A percentile compares a stretch with the other conserved stretches of the same genome.
Evolutionary conservation across 2,113 vertebrate genomes (phyloP).

Genomic region (rat (Rattus norvegicus)): GRCr8 NC_086031.1:13285001-13285500

Average conservation of each 20-base stretch:
- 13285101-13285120: neutral
- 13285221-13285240: neutral
- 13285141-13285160: neutral
- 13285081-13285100: neutral
- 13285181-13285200: neutral
- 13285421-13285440: too few species aligned
- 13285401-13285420: accelerated
- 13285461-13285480: neutral
- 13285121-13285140: neutral
- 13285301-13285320: neutral
- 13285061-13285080: neutral
- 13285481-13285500: neutral
- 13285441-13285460: neutral
- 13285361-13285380: neutral
- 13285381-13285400: neutral
- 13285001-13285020: neutral
- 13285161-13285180: neutral
- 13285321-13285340: neutral
- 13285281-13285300: neutral
- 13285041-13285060: neutral
- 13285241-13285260: neutral
- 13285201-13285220: neutral
- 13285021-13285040: neutral
- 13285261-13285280: neutral
- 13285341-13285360: neutral